A percentile compares a stretch with the other conserved stretches of the same genome.
Conservation (phyloP, 2,888 invertebrate species). For the Enoplolaimus lenunculus region DNA sequence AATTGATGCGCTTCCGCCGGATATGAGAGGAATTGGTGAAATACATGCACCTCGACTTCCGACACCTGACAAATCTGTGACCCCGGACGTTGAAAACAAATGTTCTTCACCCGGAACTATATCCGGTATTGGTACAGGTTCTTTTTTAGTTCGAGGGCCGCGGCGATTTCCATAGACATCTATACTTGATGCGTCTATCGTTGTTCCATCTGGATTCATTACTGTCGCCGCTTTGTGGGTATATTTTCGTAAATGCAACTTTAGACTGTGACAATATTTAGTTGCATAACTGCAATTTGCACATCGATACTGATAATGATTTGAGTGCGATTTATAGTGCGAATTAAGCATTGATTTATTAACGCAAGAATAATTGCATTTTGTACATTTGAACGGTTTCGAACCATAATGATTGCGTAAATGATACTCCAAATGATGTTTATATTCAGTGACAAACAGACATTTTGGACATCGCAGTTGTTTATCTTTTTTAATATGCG, state of each 20-base stretch:
- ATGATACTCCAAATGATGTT: conserved; percentile 95
- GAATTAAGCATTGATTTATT: conserved; percentile 98
- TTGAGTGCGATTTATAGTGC: conserved; percentile 79
- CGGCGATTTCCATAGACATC: conserved; percentile 77
- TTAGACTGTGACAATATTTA: conserved; percentile 92
- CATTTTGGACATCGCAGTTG: conserved; percentile 76
- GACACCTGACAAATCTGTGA: no score
- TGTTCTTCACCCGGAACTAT: not conserved
- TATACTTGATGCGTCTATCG: conserved; percentile 70
- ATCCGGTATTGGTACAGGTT: not conserved
- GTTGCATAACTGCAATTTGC: conserved; percentile 84
- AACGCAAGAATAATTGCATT: conserved; percentile 53
- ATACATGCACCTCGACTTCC: no score
- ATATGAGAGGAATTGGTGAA: not conserved
- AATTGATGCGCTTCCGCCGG: not conserved
- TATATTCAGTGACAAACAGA: conserved; percentile 93
- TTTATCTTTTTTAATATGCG: conserved; percentile 83
- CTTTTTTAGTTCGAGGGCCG: conserved; percentile 55
- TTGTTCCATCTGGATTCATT: conserved; percentile 69
- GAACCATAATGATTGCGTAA: conserved; percentile 81
- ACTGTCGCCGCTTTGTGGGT: conserved; percentile 77
- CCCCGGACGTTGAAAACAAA: not conserved
- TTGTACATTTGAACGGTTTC: conserved; percentile 75
- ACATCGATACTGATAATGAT: conserved; percentile 51
- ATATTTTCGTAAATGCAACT: conserved; percentile 81